Conservation (phyloP, 2,113 vertebrate species). For the Papio anubis region DNA sequence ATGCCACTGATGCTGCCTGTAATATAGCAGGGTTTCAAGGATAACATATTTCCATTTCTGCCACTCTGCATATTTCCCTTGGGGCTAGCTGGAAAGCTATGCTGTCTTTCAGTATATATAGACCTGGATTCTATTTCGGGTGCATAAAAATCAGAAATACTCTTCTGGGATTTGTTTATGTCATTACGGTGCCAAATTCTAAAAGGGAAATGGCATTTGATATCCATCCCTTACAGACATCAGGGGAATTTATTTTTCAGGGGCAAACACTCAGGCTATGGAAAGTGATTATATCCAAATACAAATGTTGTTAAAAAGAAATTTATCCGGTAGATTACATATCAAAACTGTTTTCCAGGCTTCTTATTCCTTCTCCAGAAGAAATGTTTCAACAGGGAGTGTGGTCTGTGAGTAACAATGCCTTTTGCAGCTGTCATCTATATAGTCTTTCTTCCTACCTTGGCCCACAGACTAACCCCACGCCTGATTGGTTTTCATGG, state of each 20-base stretch:
- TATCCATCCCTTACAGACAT: conserved; percentile 58
- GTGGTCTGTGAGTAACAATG: conserved; percentile 34
- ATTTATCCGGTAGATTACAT: conserved; percentile 57
- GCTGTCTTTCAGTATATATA: conserved; percentile 63
- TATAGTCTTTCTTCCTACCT: conserved; percentile 55
- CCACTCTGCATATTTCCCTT: conserved; percentile 74
- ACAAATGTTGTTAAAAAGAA: conserved; percentile 1
- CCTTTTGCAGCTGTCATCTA: conserved; percentile 26
- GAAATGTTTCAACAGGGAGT: neutral
- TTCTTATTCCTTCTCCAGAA: conserved; percentile 19
- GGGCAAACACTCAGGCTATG: conserved; percentile 5
- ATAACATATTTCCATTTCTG: conserved; percentile 70
- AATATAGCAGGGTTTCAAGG: conserved; percentile 35
- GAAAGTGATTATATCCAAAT: conserved; percentile 53
- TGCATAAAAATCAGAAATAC: conserved; percentile 71
- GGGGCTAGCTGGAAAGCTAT: conserved; percentile 45
- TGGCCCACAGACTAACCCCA: neutral
- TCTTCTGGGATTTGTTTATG: conserved; percentile 67
- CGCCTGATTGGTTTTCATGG: conserved; percentile 79
- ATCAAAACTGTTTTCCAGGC: neutral
- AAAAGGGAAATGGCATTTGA: conserved; percentile 72
- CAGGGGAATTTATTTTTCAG: conserved; percentile 64
- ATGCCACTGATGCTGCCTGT: conserved; percentile 19
- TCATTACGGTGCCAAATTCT: conserved; percentile 43
- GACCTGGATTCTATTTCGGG: conserved; percentile 72